These are phyloP conservation scores for Montipora cactus DNA, from an alignment of 64 coral and sea anemone genomes.

Conservation along the genomic window DNA sequence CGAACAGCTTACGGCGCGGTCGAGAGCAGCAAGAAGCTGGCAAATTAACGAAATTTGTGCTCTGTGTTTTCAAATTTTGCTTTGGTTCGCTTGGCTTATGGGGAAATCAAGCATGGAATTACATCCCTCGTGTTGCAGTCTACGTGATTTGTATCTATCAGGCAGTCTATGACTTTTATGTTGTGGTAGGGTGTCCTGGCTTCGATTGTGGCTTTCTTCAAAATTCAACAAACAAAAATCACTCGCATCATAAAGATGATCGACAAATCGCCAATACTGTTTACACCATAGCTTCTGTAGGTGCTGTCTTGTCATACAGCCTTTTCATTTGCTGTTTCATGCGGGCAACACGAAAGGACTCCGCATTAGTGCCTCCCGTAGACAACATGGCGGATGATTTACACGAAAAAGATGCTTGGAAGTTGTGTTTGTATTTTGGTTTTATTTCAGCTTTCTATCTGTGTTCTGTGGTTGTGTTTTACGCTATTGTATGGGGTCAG, in stretches of 20 bases:
- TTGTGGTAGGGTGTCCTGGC: slow-evolving; percentile 46
- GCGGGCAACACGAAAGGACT: background rate
- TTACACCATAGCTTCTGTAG: slow-evolving; percentile 55
- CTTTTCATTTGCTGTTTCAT: slow-evolving; percentile 49
- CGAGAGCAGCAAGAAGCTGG: background rate
- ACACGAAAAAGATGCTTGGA: background rate
- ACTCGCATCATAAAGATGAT: slow-evolving; percentile 34
- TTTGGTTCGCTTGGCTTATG: slow-evolving; percentile 56
- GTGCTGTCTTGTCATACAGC: slow-evolving; percentile 47
- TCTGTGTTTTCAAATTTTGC: background rate
- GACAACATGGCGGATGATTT: background rate
- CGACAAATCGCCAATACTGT: slow-evolving; percentile 46
- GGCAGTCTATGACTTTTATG: slow-evolving; percentile 52
- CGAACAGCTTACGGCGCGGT: background rate
- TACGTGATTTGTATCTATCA: slow-evolving; percentile 37
- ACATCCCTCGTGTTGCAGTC: slow-evolving; percentile 31
- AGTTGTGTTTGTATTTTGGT: slow-evolving; percentile 42
- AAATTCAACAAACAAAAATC: slow-evolving; percentile 56
- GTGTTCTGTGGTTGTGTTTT: slow-evolving; percentile 52
- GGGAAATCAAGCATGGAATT: slow-evolving; percentile 29
- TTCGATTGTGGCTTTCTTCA: slow-evolving; percentile 70
- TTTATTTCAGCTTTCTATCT: slow-evolving; percentile 48
- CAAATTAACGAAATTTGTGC: background rate
- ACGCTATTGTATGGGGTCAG: slow-evolving; percentile 61
- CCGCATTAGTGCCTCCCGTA: slow-evolving; percentile 21